Evolutionary conservation across 2,797 vertebrate species (phyloP).

Genomic region (Acrossocheilus wenchowensis): DNA sequence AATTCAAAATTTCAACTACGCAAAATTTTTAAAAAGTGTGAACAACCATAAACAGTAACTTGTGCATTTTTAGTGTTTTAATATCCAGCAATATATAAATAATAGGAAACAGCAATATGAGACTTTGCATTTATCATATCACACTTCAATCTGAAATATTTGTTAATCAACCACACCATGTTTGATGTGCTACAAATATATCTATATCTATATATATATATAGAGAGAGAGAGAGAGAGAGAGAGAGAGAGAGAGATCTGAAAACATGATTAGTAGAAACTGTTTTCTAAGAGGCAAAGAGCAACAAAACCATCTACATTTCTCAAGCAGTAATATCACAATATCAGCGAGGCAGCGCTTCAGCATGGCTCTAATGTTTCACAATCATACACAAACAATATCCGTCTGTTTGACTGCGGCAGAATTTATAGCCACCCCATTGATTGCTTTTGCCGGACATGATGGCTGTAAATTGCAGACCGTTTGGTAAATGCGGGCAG

Average conservation of each 20-base stretch:
- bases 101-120: neutral
- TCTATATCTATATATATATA: neutral
- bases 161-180: neutral
- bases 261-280: neutral
- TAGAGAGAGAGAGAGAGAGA: neutral
- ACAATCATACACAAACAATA: slow-evolving; percentile 77
- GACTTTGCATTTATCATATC: neutral
- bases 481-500: slow-evolving; percentile 84
- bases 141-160: no score
- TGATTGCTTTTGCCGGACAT: slow-evolving; percentile 82
- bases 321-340: slow-evolving; percentile 25
- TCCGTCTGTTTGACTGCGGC: slow-evolving; percentile 73
- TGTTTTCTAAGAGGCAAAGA: slow-evolving; percentile 4
- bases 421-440: slow-evolving; percentile 83
- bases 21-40: no score
- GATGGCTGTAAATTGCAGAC: slow-evolving; percentile 84
- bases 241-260: neutral
- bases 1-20: no score
- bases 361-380: slow-evolving; percentile 67
- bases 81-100: neutral
- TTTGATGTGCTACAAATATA: neutral
- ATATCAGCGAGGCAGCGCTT: slow-evolving; percentile 47
- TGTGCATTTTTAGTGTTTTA: neutral
- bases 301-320: slow-evolving; percentile 12
- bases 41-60: no score